Evolutionary conservation across 2,797 vertebrate species (phyloP).

Genomic region (Monodelphis domestica): DNA sequence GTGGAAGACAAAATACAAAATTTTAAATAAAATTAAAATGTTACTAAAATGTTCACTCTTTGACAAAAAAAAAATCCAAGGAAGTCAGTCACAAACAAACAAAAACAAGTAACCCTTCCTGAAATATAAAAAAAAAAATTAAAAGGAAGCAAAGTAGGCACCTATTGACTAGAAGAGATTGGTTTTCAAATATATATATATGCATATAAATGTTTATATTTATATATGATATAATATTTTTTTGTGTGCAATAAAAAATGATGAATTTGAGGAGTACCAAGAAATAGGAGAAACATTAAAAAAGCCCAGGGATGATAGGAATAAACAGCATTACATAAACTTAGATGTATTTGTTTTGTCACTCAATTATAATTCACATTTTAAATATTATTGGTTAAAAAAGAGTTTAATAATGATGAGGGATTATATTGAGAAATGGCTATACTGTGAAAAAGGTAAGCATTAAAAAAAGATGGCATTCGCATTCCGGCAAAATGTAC

Average conservation of each 20-base stretch:
- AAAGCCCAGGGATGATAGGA: background rate
- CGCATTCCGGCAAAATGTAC: background rate
- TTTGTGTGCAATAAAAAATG: background rate
- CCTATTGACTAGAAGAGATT: background rate
- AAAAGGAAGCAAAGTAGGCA: background rate
- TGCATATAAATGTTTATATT: no score
- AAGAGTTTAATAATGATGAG: background rate
- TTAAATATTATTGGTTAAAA: background rate
- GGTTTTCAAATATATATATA: no score
- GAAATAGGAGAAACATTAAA: background rate
- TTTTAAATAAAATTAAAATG: background rate
- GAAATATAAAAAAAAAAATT: background rate
- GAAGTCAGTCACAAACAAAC: background rate
- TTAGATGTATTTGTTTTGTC: background rate
- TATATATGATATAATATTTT: background rate
- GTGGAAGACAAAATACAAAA: background rate
- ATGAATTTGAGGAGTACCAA: background rate
- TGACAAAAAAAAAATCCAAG: background rate
- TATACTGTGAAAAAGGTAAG: background rate
- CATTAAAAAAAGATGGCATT: background rate
- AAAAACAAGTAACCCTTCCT: background rate
- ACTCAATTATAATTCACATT: background rate
- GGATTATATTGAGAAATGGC: background rate
- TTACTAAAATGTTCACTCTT: background rate
- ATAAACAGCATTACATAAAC: background rate